A percentile compares a stretch with the other conserved stretches of the same genome.
Evolutionary conservation across 2,797 vertebrate genomes (phyloP).

Genomic region (Pseudochirops cupreus): DNA sequence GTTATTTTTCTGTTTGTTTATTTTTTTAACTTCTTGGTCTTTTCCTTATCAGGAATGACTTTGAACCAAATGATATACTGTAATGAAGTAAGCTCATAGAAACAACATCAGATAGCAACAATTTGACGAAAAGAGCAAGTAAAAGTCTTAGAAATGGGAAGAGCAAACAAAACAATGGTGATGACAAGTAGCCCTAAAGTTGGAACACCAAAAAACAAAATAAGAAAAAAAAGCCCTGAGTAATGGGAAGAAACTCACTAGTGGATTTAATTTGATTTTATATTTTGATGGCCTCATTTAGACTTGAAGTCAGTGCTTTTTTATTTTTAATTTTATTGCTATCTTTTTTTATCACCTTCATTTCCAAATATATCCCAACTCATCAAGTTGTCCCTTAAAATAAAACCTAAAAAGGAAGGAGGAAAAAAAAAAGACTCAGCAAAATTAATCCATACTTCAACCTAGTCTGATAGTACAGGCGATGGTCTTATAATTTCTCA

Average conservation of each 20-base stretch:
- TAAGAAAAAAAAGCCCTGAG: not conserved
- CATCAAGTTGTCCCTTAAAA: not conserved
- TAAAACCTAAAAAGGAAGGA: not conserved
- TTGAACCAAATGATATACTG: constrained; percentile 67
- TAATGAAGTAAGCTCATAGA: constrained; percentile 68
- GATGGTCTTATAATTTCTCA: not conserved
- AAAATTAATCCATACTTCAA: not conserved
- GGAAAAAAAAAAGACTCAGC: not conserved
- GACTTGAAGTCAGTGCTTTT: not conserved
- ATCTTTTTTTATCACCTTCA: not conserved
- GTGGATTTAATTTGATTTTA: constrained; percentile 1
- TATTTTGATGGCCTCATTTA: not conserved
- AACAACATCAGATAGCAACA: constrained; percentile 27
- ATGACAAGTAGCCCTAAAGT: constrained; percentile 15
- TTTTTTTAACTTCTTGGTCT: constrained; percentile 24
- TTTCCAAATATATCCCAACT: not conserved
- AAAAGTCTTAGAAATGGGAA: not conserved
- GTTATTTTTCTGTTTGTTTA: constrained; percentile 10
- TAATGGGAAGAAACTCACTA: constrained; percentile 59
- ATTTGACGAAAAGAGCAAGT: constrained; percentile 33
- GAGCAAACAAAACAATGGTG: not conserved
- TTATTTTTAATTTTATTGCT: not conserved
- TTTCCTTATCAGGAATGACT: constrained; percentile 75
- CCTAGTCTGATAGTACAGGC: not conserved
- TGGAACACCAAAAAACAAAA: constrained; percentile 43